These are phyloP conservation scores for Erpobdella octoculata DNA, from an alignment of 2,888 invertebrate species.

Conservation along the genomic window DNA sequence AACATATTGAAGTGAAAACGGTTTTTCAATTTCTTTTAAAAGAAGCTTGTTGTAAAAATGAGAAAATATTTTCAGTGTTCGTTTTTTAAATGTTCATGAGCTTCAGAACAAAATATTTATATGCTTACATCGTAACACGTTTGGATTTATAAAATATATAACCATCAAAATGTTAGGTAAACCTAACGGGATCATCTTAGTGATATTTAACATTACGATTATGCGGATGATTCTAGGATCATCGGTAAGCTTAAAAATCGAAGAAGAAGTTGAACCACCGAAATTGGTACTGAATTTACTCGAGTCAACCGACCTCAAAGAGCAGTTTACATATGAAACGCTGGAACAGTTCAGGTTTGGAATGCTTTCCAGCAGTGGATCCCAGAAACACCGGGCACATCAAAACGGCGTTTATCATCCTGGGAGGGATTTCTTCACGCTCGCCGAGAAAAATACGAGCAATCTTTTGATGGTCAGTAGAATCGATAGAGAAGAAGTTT, in stretches of 20 bases:
- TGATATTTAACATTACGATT: too few relatives aligned
- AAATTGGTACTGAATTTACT: not conserved
- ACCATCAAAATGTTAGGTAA: too few relatives aligned
- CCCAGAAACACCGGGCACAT: not conserved
- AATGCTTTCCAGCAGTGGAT: not conserved
- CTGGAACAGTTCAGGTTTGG: not conserved
- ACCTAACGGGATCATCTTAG: too few relatives aligned
- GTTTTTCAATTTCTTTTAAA: too few relatives aligned
- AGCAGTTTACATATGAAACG: not conserved
- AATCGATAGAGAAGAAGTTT: slow-evolving; percentile 47
- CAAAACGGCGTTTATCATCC: not conserved
- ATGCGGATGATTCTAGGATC: too few relatives aligned
- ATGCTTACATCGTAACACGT: too few relatives aligned
- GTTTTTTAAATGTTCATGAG: too few relatives aligned
- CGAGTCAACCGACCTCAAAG: not conserved
- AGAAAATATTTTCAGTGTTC: too few relatives aligned
- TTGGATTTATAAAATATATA: too few relatives aligned
- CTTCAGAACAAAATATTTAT: too few relatives aligned
- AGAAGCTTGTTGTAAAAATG: too few relatives aligned
- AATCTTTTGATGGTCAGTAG: slow-evolving; percentile 41
- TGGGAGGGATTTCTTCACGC: not conserved
- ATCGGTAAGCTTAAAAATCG: not conserved
- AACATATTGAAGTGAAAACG: too few relatives aligned
- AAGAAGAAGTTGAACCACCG: not conserved
- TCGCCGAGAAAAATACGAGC: not conserved